These are phyloP conservation scores for Onthophagus sagittarius DNA, from an alignment of 2,888 invertebrate genomes.

Conservation along the genomic window DNA sequence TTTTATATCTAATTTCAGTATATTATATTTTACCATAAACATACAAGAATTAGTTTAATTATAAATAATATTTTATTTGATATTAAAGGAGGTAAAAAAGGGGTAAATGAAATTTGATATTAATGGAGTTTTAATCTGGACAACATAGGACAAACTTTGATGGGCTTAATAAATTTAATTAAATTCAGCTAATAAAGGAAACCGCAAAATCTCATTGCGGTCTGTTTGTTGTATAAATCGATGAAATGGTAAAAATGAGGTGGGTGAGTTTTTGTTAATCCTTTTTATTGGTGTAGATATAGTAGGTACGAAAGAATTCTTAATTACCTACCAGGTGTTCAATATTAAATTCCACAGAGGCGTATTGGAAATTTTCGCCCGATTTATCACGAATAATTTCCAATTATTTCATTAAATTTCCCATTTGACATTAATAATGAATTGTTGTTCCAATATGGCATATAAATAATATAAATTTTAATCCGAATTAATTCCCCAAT, in stretches of 20 bases:
- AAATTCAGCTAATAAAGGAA: background rate
- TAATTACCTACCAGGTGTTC: background rate
- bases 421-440: no score
- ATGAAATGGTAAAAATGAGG: background rate
- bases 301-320: background rate
- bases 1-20: background rate
- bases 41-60: no score
- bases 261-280: background rate
- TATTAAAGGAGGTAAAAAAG: background rate
- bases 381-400: background rate
- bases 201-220: background rate
- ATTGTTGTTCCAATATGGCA: no score
- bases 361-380: background rate
- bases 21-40: background rate
- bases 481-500: no score
- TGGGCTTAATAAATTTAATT: background rate
- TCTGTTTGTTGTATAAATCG: background rate
- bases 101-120: background rate
- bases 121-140: background rate
- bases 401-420: background rate
- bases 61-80: no score
- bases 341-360: background rate
- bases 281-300: no score
- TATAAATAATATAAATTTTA: no score
- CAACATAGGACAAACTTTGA: background rate